Percentiles rank a stretch among this genome's conserved stretches.
Evolutionary conservation across 1,140 invertebrate species (phyloP).

Genomic region (Drosophila neocordata): DNA sequence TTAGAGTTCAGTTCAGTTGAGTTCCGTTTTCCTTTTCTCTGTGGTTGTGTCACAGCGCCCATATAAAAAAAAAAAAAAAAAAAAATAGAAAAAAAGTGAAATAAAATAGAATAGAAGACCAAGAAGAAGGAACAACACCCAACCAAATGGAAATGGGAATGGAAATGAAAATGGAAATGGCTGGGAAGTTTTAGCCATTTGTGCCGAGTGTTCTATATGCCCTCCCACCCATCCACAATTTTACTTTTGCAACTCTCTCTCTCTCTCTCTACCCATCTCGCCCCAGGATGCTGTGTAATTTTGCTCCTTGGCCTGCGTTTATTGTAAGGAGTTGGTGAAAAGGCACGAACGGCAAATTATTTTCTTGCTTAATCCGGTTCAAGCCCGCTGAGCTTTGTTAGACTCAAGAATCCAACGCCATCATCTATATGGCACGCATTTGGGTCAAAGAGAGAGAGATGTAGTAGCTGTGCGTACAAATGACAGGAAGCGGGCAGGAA

Average conservation of each 20-base stretch:
- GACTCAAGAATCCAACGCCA: slow-evolving; percentile 20
- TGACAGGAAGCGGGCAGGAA: slow-evolving; percentile 51
- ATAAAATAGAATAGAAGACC: slow-evolving; percentile 11
- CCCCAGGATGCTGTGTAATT: slow-evolving; percentile 27
- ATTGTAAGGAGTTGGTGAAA: slow-evolving; percentile 58
- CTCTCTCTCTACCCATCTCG: no score
- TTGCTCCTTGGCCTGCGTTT: slow-evolving; percentile 22
- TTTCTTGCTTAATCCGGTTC: slow-evolving; percentile 78
- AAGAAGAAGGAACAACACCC: no score
- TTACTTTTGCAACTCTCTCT: neutral
- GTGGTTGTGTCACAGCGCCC: slow-evolving; percentile 25
- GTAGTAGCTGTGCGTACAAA: slow-evolving; percentile 27
- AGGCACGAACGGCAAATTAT: slow-evolving; percentile 79
- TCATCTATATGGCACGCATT: slow-evolving; percentile 45
- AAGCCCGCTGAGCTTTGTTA: slow-evolving; percentile 67
- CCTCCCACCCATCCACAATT: neutral
- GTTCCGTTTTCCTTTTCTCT: slow-evolving; percentile 66
- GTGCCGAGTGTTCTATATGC: slow-evolving; percentile 41
- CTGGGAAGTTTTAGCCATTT: slow-evolving; percentile 55
- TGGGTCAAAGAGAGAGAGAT: slow-evolving; percentile 69
- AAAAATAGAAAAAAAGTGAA: neutral
- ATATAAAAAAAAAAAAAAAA: neutral
- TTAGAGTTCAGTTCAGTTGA: slow-evolving; percentile 67
- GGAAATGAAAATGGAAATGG: slow-evolving; percentile 26
- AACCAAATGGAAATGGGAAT: slow-evolving; percentile 18